Evolutionary conservation across 2,888 invertebrate genomes (phyloP), one percentile per base, ranked within the genome.

Genomic region (Pyralis farinalis): DNA sequence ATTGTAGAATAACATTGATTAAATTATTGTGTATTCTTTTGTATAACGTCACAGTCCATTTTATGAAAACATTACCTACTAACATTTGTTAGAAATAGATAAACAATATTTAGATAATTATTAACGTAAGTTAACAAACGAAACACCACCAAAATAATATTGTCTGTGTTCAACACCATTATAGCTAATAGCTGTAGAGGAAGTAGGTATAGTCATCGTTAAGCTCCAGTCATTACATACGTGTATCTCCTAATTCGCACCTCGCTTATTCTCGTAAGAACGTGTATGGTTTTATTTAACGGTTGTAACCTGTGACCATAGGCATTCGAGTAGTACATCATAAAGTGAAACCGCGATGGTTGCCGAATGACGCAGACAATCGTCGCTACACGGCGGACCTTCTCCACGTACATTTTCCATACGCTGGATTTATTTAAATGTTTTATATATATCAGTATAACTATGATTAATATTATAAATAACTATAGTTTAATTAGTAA

Each of bases 81-180:
- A 25, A 25, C 43, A 41, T 46, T 44, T 52, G 45, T 44, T 47
- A 55, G 52, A 40, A 44, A 53, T 50, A 48, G 48, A 46, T 49
- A 45, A 51, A 43, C 47, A 49, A 56, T 42, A 41, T 46, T 43
- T 62, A 55, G 47, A 21, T 58, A 56, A 59, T 47, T 40, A 38
- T 51, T 51, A 44, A 40, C 35, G 27, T 51, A 59, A 61, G 50
- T 48, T 47, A 56, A 60, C 43, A 52, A 71, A 74, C 70, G 75
- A 79, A 71, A 73, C 73, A 78, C 80, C 80, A 81, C 79, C 81
- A 75, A 72, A 62, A 64, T 55, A 68, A 71, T 63, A 67, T 72
- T 75, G 78, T 75, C 81, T 82, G 84, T 85, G 82, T 85, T 83
- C 82, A 82, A 69, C 57, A 61, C 62, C 55, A 55, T 69, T 55